These are phyloP conservation scores for Eumaeus atala DNA, from an alignment of 1,140 invertebrate genomes.

Conservation along the genomic window DNA sequence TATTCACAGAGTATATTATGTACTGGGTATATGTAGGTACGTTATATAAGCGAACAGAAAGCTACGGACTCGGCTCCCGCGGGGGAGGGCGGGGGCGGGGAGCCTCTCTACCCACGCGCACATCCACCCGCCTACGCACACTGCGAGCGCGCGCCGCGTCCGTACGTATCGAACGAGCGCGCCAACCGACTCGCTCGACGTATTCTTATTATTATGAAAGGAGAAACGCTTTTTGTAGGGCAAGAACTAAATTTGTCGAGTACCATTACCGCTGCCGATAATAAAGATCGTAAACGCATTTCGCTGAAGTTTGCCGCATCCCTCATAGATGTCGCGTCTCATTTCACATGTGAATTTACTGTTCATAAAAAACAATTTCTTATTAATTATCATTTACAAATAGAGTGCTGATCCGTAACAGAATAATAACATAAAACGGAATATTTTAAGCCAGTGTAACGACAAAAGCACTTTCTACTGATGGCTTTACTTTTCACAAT, in stretches of 20 bases:
- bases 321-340: conserved; percentile 69
- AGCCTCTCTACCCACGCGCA: conserved; percentile 32
- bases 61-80: conserved; percentile 46
- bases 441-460: no score
- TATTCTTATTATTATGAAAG: conserved; percentile 75
- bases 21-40: conserved; percentile 64
- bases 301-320: conserved; percentile 62
- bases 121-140: conserved; percentile 38
- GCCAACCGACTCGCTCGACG: conserved; percentile 64
- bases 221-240: conserved; percentile 74
- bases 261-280: conserved; percentile 64
- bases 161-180: conserved; percentile 51
- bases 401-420: no score
- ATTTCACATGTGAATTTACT: conserved; percentile 33
- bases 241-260: conserved; percentile 71
- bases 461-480: no score
- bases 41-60: conserved; percentile 74
- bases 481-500: no score
- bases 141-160: conserved; percentile 37
- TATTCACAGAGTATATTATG: conserved; percentile 68
- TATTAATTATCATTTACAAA: no score
- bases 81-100: conserved; percentile 5
- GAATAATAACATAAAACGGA: no score
- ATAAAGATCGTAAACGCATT: conserved; percentile 72
- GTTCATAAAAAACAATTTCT: not conserved